These are phyloP conservation scores for Sarcoramphus papa DNA, from an alignment of 2,797 vertebrate species.

Conservation along the genomic window DNA sequence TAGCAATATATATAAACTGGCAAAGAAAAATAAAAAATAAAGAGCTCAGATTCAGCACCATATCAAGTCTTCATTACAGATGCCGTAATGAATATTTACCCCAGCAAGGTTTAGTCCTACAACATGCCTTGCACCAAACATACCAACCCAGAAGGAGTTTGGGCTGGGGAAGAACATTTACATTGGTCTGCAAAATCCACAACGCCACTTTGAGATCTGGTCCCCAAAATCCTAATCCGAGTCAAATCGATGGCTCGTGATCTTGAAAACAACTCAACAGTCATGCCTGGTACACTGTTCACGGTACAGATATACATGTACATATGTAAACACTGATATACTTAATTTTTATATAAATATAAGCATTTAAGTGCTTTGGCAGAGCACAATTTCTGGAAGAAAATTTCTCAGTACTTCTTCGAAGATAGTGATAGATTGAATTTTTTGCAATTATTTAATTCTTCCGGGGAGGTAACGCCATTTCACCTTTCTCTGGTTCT, in stretches of 20 bases:
- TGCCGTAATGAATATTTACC: neutral
- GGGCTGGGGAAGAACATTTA: neutral
- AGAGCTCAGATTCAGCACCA: neutral
- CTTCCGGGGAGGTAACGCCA: accelerated
- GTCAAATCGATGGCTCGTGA: neutral
- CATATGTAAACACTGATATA: accelerated
- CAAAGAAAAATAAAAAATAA: neutral
- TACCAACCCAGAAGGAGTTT: neutral
- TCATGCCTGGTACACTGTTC: neutral
- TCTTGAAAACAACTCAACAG: neutral
- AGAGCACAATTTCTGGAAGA: neutral
- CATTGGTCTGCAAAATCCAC: neutral
- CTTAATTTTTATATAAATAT: neutral
- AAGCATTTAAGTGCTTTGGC: neutral
- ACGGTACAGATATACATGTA: neutral
- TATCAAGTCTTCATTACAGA: neutral
- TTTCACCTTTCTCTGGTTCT: neutral
- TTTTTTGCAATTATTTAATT: neutral
- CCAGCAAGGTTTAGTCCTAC: neutral
- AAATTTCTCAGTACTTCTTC: neutral
- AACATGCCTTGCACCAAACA: neutral
- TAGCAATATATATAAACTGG: neutral
- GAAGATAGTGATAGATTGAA: neutral
- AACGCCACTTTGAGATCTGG: neutral
- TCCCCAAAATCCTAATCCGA: neutral